A percentile compares a stretch with the other conserved stretches of the same genome.
Conservation (phyloP, 2,888 invertebrate genomes). For the Herminia tarsipennalis region DNA sequence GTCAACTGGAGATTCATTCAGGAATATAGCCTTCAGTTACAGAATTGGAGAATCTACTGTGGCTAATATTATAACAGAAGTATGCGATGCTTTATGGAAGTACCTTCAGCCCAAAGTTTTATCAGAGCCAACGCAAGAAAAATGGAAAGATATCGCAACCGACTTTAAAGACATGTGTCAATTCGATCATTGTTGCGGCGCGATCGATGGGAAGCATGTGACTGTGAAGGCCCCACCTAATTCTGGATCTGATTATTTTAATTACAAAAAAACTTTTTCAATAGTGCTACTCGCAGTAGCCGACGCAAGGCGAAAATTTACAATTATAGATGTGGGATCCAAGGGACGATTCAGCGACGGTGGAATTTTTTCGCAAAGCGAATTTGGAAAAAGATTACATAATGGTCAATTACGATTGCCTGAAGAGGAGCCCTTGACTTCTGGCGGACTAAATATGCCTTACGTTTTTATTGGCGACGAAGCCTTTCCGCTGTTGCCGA, state of each 20-base stretch:
- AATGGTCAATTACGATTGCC: conserved; percentile 11
- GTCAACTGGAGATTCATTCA: conserved; percentile 30
- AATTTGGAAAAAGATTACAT: conserved; percentile 9
- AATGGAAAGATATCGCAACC: conserved; percentile 22
- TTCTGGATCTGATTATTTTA: conserved; percentile 29
- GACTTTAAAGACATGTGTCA: conserved; percentile 24
- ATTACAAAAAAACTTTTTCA: conserved; percentile 27
- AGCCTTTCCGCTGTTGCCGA: conserved; percentile 18
- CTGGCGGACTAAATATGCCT: conserved; percentile 20
- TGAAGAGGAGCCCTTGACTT: conserved; percentile 17
- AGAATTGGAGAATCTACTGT: conserved; percentile 32
- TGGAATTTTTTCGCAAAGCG: conserved; percentile 16
- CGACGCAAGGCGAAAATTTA: conserved; percentile 20
- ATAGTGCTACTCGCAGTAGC: conserved; percentile 30
- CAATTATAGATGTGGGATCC: conserved; percentile 18
- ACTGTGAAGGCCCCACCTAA: conserved; percentile 16
- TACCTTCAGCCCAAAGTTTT: conserved; percentile 19
- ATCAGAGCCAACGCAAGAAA: conserved; percentile 7
- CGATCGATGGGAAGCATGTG: conserved; percentile 14
- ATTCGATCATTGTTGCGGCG: conserved; percentile 24
- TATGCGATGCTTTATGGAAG: conserved; percentile 27
- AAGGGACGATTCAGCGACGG: conserved; percentile 23
- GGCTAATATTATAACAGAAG: conserved; percentile 16
- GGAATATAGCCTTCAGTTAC: conserved; percentile 26
- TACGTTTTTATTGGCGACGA: conserved; percentile 27